These are phyloP conservation scores for Labeo catla DNA, from an alignment of 2,113 vertebrate genomes.

Conservation along the genomic window DNA sequence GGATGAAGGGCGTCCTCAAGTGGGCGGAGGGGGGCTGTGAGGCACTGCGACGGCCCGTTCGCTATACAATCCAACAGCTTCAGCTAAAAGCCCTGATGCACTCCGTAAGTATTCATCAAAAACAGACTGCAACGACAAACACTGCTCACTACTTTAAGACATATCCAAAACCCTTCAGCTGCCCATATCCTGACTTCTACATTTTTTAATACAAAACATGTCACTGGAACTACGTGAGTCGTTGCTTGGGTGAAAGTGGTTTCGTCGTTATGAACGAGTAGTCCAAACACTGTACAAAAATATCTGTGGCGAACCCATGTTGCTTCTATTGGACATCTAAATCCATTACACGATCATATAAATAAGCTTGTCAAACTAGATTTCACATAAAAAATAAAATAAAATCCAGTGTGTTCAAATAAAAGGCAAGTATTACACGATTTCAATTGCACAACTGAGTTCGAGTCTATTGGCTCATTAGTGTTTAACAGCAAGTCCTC, in stretches of 20 bases:
- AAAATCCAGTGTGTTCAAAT: constrained; percentile 45
- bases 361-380: constrained; percentile 32
- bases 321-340: constrained; percentile 39
- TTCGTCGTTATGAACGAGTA: neutral
- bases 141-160: constrained; percentile 16
- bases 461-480: constrained; percentile 34
- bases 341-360: constrained; percentile 26
- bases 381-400: constrained; percentile 10
- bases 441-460: constrained; percentile 30
- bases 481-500: constrained; percentile 21
- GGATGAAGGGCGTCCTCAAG: neutral
- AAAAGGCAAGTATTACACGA: constrained; percentile 44
- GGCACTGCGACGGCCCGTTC: neutral
- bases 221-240: neutral
- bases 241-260: constrained; percentile 17
- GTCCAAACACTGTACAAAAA: constrained; percentile 53
- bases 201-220: neutral
- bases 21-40: neutral
- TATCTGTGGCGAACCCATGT: constrained; percentile 29
- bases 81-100: neutral
- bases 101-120: neutral
- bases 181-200: neutral
- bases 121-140: constrained; percentile 1
- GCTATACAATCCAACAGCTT: neutral
- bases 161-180: neutral